Evolutionary conservation across 2,113 vertebrate species (phyloP), one percentile per base, ranked within the genome.

Genomic region (Rhadina sibilatrix): DNA sequence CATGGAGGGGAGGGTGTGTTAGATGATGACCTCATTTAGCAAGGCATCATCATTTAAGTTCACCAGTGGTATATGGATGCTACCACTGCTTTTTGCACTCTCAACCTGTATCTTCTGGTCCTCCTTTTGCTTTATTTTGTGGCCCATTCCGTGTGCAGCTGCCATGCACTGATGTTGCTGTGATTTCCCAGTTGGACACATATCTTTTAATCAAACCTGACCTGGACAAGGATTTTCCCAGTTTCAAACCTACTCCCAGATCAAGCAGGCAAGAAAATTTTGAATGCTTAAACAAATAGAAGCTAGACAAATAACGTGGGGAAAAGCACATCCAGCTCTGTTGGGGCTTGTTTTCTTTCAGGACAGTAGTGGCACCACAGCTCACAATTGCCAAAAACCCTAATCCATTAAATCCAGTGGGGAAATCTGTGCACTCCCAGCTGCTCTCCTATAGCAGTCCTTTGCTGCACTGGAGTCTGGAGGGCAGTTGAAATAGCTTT

Each of bases 1-100:
- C 10, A 3, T 19, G 46, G 66, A 59, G 19, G 25, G 57, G 30
- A 86, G 65, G 65, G 63, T 15, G 11, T 72, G 37, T 74, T 78
- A n/a, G 85, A 90, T 83, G 75, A 66, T n/a, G 68, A 78, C 89
- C 77, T 94, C 81, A 64, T 81, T 71, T 78, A 87, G 81, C 18
- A 38, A 82, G 74, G 52, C 65, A 61, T 57, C 80, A 56, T 69
- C 74, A 33, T 84, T 89, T 76, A 79, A 57, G 77, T 85, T 84
- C 84, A 40, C 54, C 57, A 33, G 12, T 27, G 30, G 25, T 59
- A 18, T 7, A 35, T 4, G 12, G 27, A 60, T 4, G 2, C 31
- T 37, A 17, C 53, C 46, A n/a, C 53, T 44, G 11, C 17, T 61
- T 78, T 78, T 17, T 82, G 69, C 69, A 60, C 81, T 71, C 49